Percentiles rank a stretch among this genome's conserved stretches.
phyloP scores from a whole-genome alignment of 2,888 invertebrate genomes.

The Pharmacophagus antenor region DNA sequence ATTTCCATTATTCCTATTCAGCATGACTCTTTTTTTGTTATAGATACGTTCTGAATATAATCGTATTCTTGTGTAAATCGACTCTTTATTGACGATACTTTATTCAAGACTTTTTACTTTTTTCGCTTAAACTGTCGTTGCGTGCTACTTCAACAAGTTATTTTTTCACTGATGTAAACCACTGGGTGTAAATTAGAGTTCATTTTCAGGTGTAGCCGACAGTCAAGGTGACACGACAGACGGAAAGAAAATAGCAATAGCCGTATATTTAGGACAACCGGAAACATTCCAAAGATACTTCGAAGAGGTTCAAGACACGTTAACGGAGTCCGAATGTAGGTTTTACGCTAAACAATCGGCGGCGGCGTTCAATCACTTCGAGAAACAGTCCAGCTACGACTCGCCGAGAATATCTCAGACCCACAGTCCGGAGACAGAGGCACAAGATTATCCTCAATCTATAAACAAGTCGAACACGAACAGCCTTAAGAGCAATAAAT shows the following conservation, averaged over 20 bases:
- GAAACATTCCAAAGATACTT: conserved; percentile 87
- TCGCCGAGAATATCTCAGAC: conserved; percentile 71
- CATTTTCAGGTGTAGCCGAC: conserved; percentile 73
- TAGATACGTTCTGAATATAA: too few species aligned
- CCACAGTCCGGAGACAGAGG: conserved; percentile 71
- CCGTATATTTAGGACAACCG: conserved; percentile 92
- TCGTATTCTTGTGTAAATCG: too few species aligned
- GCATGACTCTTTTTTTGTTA: not conserved
- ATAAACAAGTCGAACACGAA: conserved; percentile 77
- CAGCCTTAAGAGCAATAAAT: conserved; percentile 80
- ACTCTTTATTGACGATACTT: too few species aligned
- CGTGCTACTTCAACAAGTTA: not conserved
- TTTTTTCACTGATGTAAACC: not conserved
- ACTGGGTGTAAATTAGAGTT: not conserved
- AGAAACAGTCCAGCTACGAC: conserved; percentile 73
- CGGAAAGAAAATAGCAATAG: conserved; percentile 92
- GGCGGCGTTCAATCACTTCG: conserved; percentile 70
- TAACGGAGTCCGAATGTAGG: conserved; percentile 82
- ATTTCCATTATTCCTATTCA: conserved; percentile 18
- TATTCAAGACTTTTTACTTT: too few species aligned
- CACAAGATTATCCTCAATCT: conserved; percentile 64
- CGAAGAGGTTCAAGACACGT: conserved; percentile 84
- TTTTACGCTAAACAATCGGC: conserved; percentile 79
- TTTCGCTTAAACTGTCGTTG: not conserved
- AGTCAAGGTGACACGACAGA: conserved; percentile 86